Evolutionary conservation across 2,888 invertebrate species (phyloP), one percentile per base, ranked within the genome.

Genomic region (Panzeria rudis): DNA sequence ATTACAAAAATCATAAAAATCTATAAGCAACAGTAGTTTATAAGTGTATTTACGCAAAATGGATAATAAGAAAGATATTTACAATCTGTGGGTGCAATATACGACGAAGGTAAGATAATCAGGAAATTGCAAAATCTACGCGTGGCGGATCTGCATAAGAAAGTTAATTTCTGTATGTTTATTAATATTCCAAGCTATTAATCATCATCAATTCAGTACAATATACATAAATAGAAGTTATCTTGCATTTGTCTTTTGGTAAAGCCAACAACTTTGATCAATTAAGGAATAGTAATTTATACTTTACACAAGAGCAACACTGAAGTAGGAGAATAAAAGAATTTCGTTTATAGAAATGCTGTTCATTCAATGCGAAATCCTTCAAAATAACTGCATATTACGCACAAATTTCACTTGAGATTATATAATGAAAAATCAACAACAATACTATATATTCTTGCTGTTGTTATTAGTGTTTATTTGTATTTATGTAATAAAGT

Each of bases 41-140:
- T 81, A 68, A 80, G 78, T 71, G 38, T 62, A 17, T 59, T 66
- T 72, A 72, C 6, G 32, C n/a, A 79, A 84, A 59, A 91, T 91
- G 91, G 91, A 92, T 84, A 91, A 86, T 87, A 93, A 93, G 88
- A 93, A 93, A 87, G 93, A 93, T 89, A 93, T 94, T 87, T 93
- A 94, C 89, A 93, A 93, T 88, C 90, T 93, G 80, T 94, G 93
- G 94, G 92, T 94, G 87, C 93, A 94, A 89, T 94, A 94, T 88
- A 93, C 93, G 86, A 93, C 94, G 78, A 93, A 94, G 93, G 93
- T 93, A 90, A 88, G 73, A 13, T 13, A 7, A 23, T 32, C 11
- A 25, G 15, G 13, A n/a, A 64, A 50, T 25, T 54, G 47, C 17
- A 38, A 62, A 79, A 79, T 25, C 20, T 73, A 38, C 23, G 73